Base-by-base conservation (phyloP, 2,888 invertebrate species). In the Mimas tiliae region DNA sequence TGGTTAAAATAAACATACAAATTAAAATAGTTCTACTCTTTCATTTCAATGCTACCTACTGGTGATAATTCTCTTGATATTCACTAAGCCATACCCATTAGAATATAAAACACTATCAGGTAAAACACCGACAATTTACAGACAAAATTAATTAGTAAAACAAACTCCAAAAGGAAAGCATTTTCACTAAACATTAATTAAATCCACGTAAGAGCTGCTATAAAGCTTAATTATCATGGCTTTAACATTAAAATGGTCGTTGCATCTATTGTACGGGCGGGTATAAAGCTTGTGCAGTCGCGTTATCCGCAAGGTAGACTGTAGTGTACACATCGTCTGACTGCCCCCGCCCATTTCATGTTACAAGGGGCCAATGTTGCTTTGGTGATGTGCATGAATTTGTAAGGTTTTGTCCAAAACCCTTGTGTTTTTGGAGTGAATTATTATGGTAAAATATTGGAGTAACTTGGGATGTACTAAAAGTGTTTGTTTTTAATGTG, bases 331-430 rank as follows among this genome's bases (percentile, higher is more conserved):
- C 74, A 79, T 68, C 64, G 72, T 72, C 67, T 76, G 74, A 74
- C 74, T 70, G 74, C 76, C 72, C 75, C 81, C 87, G 84, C 87
- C 87, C 84, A 80, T 86, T 86, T 77, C 87, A 69, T 87, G 87
- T 87, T 77, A 77, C 75, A 70, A 73, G 65, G 16, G 33, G 38
- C 51, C 51, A 16, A n/a, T 64, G 33, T 52, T 42, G 65, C 55
- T 55, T 16, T 47, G 34, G 65, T 55, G 53, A 47, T 65, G 42
- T 65, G 55, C 53, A 55, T 65, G 65, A 58, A 65, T 55, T 65
- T 58, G 55, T 65, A 65, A 65, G 55, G 55, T 53, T 27, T 48
- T 16, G 19, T 45, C 47, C 27, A 65, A 55, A 47, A 12, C 53
- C 34, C 38, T 53, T 34, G 27, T 33, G n/a, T 33, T 47, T 55